Conservation (phyloP, 2,113 vertebrate species). For the Puntigrus tetrazona region DNA sequence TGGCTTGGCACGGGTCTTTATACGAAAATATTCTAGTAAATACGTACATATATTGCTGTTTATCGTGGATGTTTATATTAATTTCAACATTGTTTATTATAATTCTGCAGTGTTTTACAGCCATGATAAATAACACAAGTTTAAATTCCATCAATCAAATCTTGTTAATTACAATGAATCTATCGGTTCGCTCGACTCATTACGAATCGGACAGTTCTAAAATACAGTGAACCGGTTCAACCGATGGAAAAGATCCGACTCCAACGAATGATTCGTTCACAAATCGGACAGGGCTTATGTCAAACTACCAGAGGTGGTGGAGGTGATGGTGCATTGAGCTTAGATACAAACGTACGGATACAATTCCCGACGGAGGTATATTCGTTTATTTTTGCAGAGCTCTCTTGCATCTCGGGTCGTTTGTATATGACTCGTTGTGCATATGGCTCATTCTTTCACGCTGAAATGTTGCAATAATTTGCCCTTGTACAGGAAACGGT, state of each 20-base stretch:
- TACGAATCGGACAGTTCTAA: background rate
- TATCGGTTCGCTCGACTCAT: background rate
- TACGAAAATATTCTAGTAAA: background rate
- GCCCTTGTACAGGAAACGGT: background rate
- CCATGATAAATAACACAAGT: background rate
- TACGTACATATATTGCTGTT: background rate
- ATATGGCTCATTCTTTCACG: background rate
- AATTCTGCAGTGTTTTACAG: background rate
- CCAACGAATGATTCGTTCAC: background rate
- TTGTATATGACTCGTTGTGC: background rate
- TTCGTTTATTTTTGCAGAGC: background rate
- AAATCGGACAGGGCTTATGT: background rate
- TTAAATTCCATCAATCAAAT: background rate
- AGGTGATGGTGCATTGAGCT: background rate
- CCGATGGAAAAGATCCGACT: background rate
- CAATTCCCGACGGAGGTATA: background rate
- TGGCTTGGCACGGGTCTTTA: background rate
- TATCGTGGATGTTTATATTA: background rate
- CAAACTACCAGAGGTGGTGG: background rate
- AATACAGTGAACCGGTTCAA: background rate
- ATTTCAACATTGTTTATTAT: background rate
- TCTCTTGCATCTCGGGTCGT: background rate
- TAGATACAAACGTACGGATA: background rate
- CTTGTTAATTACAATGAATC: background rate
- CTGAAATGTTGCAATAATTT: background rate